These are phyloP conservation scores for Oxyura jamaicensis DNA, from an alignment of 2,113 vertebrate genomes.

Conservation along the genomic window DNA sequence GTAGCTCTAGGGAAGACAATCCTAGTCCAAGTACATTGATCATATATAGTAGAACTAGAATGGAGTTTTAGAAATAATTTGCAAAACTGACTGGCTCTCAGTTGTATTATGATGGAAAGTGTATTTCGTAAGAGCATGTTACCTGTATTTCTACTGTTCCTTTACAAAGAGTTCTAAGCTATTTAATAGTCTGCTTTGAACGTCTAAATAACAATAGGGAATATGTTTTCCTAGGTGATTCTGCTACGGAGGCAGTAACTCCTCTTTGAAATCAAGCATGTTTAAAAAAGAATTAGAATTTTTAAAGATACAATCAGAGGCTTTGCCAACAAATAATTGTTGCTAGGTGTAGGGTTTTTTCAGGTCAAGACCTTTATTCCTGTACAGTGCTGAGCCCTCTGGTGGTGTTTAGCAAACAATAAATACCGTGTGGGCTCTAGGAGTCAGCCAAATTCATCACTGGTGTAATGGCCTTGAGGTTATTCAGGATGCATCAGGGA, in stretches of 20 bases:
- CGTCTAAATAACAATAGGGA: neutral
- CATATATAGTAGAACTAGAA: neutral
- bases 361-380: neutral
- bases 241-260: neutral
- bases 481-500: neutral
- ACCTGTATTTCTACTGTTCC: neutral
- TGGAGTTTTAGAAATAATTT: neutral
- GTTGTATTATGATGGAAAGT: neutral
- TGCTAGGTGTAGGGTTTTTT: neutral
- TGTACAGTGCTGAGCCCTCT: constrained; percentile 3
- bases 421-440: neutral
- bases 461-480: neutral
- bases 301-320: neutral
- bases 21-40: accelerated
- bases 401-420: neutral
- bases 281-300: neutral
- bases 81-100: neutral
- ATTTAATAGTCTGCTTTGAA: neutral
- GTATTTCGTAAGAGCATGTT: neutral
- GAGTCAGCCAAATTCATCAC: neutral
- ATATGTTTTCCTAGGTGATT: neutral
- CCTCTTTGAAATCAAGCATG: neutral
- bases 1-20: neutral
- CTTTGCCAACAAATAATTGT: neutral
- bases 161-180: neutral